Conservation (phyloP, 2,113 vertebrate species). For the Prietella phreatophila region DNA sequence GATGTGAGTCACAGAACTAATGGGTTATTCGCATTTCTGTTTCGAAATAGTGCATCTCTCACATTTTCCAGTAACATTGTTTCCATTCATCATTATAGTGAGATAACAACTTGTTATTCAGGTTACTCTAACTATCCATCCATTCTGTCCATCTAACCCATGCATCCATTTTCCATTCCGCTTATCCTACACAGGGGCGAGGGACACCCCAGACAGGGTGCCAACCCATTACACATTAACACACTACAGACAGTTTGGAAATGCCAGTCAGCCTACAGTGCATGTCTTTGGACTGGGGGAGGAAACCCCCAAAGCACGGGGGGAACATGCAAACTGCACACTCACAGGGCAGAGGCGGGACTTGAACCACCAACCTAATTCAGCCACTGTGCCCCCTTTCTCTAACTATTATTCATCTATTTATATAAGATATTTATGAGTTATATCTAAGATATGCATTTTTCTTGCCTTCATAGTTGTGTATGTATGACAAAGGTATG, state of each 20-base stretch:
- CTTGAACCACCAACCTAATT: too few species aligned
- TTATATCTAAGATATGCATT: neutral
- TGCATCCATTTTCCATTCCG: too few species aligned
- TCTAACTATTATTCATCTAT: neutral
- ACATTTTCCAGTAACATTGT: neutral
- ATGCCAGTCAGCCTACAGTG: too few species aligned
- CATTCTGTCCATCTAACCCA: too few species aligned
- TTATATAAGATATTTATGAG: neutral
- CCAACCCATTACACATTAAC: too few species aligned
- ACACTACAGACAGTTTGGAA: too few species aligned
- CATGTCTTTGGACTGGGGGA: too few species aligned
- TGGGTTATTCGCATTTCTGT: neutral
- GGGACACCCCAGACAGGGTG: too few species aligned
- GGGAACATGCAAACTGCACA: too few species aligned
- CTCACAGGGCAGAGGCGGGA: too few species aligned
- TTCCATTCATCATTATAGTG: neutral
- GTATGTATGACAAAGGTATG: neutral
- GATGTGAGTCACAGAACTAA: neutral
- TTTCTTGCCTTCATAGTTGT: neutral
- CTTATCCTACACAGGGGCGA: too few species aligned
- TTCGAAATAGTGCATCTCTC: neutral
- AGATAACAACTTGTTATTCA: neutral
- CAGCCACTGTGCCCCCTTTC: neutral
- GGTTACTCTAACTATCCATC: neutral
- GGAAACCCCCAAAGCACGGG: too few species aligned